A percentile compares a stretch with the other conserved stretches of the same genome.
Conservation (phyloP, 1,140 invertebrate genomes). For the Latrodectus geometricus region DNA sequence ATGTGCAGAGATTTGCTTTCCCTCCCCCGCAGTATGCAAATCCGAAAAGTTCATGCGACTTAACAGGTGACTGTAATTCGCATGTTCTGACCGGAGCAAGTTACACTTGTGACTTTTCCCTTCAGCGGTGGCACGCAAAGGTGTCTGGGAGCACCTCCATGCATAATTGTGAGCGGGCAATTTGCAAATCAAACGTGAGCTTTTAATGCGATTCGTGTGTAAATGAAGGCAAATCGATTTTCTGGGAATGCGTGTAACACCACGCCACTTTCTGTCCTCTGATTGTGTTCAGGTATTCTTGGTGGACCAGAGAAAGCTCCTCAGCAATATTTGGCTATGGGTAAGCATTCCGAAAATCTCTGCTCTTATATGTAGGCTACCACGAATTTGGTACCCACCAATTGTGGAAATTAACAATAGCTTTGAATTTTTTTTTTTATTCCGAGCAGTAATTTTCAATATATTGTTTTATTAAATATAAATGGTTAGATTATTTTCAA, state of each 20-base stretch:
- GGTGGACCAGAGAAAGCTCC: constrained; percentile 5
- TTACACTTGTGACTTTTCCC: constrained; percentile 39
- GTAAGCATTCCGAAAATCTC: too few species aligned
- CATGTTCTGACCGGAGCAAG: not conserved
- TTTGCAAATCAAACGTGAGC: constrained; percentile 59
- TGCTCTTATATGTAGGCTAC: too few species aligned
- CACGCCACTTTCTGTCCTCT: constrained; percentile 17
- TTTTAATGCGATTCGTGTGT: constrained; percentile 60
- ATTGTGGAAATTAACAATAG: too few species aligned
- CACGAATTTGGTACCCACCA: too few species aligned
- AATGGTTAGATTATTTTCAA: too few species aligned
- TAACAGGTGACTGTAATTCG: constrained; percentile 18
- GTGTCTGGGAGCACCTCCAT: constrained; percentile 36
- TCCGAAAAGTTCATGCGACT: too few species aligned
- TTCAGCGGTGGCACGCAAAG: constrained; percentile 21
- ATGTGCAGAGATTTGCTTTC: too few species aligned
- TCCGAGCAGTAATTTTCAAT: too few species aligned
- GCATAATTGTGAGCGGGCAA: constrained; percentile 53
- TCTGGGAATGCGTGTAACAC: constrained; percentile 13
- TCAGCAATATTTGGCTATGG: too few species aligned
- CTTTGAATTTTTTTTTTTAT: too few species aligned
- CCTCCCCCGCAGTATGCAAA: too few species aligned
- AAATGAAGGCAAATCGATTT: constrained; percentile 48
- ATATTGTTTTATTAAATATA: too few species aligned
- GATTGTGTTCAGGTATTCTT: constrained; percentile 14